These are phyloP conservation scores for Dipodomys spectabilis DNA, from an alignment of 2,113 vertebrate genomes.

Conservation along the genomic window DNA sequence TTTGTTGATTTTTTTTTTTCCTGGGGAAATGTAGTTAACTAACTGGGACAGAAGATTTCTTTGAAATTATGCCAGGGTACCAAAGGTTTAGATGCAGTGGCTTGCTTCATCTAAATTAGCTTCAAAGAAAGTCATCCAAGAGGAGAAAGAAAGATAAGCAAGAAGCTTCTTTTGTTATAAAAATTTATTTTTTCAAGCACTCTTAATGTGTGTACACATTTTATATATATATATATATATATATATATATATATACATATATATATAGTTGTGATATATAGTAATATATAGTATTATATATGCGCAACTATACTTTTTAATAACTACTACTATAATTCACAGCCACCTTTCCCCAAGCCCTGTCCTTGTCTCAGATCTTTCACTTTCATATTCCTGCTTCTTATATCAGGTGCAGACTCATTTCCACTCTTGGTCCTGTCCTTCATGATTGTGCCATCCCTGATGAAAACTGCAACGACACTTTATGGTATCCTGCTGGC, in stretches of 20 bases:
- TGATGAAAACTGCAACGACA: neutral
- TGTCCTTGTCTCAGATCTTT: neutral
- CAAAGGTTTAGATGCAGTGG: slow-evolving; percentile 69
- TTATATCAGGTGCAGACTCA: neutral
- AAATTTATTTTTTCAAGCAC: slow-evolving; percentile 54
- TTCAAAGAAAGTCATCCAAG: slow-evolving; percentile 71
- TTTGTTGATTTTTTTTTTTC: slow-evolving; percentile 56
- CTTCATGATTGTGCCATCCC: neutral
- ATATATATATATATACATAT: too few species aligned
- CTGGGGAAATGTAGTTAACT: slow-evolving; percentile 80
- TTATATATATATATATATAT: too few species aligned
- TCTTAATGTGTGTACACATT: neutral
- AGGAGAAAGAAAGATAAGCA: neutral
- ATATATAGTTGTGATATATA: too few species aligned
- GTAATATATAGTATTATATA: too few species aligned
- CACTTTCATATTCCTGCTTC: neutral
- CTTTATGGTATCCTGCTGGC: neutral
- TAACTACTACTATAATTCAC: neutral
- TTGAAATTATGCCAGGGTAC: slow-evolving; percentile 66
- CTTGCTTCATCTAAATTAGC: slow-evolving; percentile 72
- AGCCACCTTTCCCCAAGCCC: neutral
- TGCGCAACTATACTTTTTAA: too few species aligned
- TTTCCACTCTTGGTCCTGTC: neutral
- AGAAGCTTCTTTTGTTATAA: slow-evolving; percentile 29
- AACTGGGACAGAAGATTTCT: slow-evolving; percentile 78